Evolutionary conservation across 2,113 vertebrate genomes (phyloP), one percentile per base, ranked within the genome.

Genomic region (Gobius niger): DNA sequence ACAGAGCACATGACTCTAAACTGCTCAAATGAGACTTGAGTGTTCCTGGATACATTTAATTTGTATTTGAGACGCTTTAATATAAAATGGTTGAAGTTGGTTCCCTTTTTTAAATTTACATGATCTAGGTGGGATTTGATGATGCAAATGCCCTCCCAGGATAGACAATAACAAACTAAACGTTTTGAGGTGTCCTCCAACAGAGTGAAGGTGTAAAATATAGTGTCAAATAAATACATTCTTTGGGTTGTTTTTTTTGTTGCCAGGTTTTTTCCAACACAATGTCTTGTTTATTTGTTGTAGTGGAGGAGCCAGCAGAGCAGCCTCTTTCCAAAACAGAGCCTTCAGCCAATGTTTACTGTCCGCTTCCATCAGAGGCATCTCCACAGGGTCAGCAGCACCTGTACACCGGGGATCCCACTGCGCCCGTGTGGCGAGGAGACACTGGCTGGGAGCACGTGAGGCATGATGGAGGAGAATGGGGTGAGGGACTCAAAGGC

Each of bases 261-360:
- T 34, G 5, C 7, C 44, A 46, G 44, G 44, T 46, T 46, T 3
- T 46, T 46, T 11, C 51, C 73, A 50, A 14, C 7, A 7, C 68
- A 49, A 64, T 41, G 19, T 53, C 71, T 9, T 56, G 15, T 60
- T 57, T 76, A 42, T 65, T 40, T 68, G 24, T 80, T 89, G 84
- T 63, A 44, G 67, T 76, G 5, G 12, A 67, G n/a, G 70, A 51
- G 10, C 54, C 18, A 9, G 73, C 44, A 19, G 72, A 19, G 47
- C 56, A 84, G 7, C 63, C 50, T 49, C 80, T 60, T 24, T 65
- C 70, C 52, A 85, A 86, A 73, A 42, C 72, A 47, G 57, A 84
- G 0, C 56, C 80, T 9, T 19, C 42, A 13, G 41, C 24, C 14
- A 14, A 42, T n/a, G 12, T 59, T 47, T 54, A 24, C 9, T 15